Evolutionary conservation across 2,113 vertebrate genomes (phyloP), one percentile per base, ranked within the genome.

Genomic region (Gavialis gangeticus): DNA sequence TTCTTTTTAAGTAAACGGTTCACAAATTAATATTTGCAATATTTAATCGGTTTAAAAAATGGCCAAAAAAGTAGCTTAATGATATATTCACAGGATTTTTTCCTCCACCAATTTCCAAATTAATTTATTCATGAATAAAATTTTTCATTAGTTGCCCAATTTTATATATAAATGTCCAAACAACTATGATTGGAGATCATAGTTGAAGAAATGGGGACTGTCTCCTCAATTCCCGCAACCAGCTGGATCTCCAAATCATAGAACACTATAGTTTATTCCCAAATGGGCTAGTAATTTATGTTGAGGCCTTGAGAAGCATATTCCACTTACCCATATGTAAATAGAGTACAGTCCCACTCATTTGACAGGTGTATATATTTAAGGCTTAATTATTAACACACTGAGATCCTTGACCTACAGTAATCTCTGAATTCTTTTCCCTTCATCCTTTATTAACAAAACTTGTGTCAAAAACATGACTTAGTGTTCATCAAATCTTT

Each of bases 1-100:
- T 69, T 88, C 27, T 91, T 91, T 94, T 89, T 69, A 85, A 95
- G 77, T 21, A 78, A 91, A 87, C 75, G 64, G 30, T n/a, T 93
- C 58, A 6, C 59, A 62, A 37, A 75, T 71, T 69, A 87, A 89
- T 64, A 75, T 30, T 76, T 59, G 9, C 84, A 55, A 13, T 86
- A 73, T 87, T 19, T 1, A 18, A 85, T 37, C 6, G 27, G 71
- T 77, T 94, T 71, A 75, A 56, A 75, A 75, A 91, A 58, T n/a
- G 79, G 37, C 30, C 63, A 89, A 87, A 69, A 57, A 46, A 34
- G 62, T 15, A 46, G 46, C 46, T 46, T 7, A 24, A 22, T 37
- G 34, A 73, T 37, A 24, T 37, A 46, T 21, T 21, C 34, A 67
- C 66, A 30, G 11, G 66, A 67, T 10, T 30, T 10, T 67, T 67